Conservation (phyloP, 2,113 vertebrate genomes). For the Chitala chitala region DNA sequence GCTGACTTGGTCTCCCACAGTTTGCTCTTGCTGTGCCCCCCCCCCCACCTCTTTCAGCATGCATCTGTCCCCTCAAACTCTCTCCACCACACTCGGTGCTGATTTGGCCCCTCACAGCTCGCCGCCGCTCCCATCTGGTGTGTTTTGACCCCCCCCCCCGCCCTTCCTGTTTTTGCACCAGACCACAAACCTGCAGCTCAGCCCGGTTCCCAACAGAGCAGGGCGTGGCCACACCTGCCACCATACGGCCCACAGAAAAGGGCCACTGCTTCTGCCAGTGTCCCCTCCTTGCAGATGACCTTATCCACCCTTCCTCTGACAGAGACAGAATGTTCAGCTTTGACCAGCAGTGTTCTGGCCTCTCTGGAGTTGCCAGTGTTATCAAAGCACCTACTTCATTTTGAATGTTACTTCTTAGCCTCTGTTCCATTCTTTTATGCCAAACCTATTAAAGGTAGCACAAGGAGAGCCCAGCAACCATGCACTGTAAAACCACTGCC, state of each 20-base stretch:
- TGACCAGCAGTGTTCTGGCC: conserved; percentile 5
- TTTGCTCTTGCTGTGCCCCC: not conserved
- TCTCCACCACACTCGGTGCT: not conserved
- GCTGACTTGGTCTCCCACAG: not conserved
- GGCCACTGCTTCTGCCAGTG: not conserved
- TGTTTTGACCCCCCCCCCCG: not conserved
- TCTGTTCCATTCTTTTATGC: not conserved
- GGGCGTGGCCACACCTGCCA: not conserved
- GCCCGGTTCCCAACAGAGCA: not conserved
- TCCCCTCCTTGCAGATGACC: not conserved
- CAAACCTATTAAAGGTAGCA: too few relatives aligned
- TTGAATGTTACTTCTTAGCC: not conserved
- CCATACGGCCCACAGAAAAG: not conserved
- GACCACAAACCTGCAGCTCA: not conserved
- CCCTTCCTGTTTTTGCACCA: not conserved
- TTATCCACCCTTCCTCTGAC: not conserved
- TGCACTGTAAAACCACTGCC: too few relatives aligned
- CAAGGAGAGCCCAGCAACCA: too few relatives aligned
- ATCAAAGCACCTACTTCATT: not conserved
- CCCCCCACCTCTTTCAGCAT: not conserved
- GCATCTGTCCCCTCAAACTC: not conserved
- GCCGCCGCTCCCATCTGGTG: not conserved
- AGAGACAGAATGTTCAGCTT: not conserved
- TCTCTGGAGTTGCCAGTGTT: not conserved
- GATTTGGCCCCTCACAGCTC: too few relatives aligned